Evolutionary conservation across 2,888 invertebrate species (phyloP), one percentile per base, ranked within the genome.

Genomic region (Lithophane leautieri): DNA sequence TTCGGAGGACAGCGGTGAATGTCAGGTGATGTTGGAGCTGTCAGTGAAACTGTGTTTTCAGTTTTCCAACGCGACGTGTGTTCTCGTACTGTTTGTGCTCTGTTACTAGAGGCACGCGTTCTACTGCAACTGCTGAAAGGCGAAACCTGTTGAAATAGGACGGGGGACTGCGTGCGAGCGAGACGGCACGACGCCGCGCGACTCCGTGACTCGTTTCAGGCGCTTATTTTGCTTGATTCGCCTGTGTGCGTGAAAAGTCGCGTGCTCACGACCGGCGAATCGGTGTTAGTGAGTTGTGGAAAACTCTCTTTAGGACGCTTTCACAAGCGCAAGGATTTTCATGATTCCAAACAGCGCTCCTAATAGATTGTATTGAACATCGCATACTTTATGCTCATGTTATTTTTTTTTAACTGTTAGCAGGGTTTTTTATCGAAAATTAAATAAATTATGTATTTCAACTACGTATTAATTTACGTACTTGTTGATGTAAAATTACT

Each of bases 121-220:
- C 93, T 90, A 92, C 94, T 95, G 95, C 95, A 94, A 94, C 93
- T 91, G 92, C 94, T 96, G 95, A 96, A 95, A 96, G 93, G 94
- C 94, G 95, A 96, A 96, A 96, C 96, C 96, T 96, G 96, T 96
- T 96, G 96, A 96, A 96, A 95, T 96, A 93, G 95, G 94, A 95
- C 92, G 88, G 94, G 92, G 91, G 91, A 92, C 93, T 91, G 93
- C 76, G 96, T 81, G 93, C 85, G 93, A 96, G 89, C 71, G 93
- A 91, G 95, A 96, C 85, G 86, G 79, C 73, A 68, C 14, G 66
- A 78, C 56, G 73, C 91, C 88, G 88, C 90, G 80, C 90, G 76
- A 84, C 86, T 78, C 88, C 92, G 91, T 91, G 78, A 80, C 81
- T 84, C 92, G 86, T 94, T 96, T 95, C 95, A 94, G 95, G 89